Evolutionary conservation across 2,888 invertebrate species (phyloP).

Genomic region (Latrodectus hesperus): DNA sequence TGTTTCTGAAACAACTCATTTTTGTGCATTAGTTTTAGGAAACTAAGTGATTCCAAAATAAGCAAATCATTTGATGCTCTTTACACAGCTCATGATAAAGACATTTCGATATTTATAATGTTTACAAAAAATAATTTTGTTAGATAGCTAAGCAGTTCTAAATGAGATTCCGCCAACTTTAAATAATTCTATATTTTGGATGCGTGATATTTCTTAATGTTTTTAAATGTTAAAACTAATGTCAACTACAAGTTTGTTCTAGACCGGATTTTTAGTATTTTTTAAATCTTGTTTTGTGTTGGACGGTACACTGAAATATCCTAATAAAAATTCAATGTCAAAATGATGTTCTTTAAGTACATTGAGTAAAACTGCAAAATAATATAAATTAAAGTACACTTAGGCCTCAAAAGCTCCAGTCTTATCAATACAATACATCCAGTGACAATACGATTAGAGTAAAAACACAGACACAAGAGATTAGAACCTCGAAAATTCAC

Average conservation of each 20-base stretch:
- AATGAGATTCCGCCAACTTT: no score
- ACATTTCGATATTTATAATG: no score
- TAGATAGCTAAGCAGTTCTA: no score
- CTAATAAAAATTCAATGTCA: background rate
- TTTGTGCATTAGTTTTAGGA: no score
- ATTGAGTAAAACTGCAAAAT: slow-evolving; percentile 14
- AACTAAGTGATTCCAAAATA: no score
- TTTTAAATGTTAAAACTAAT: no score
- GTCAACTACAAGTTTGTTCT: background rate
- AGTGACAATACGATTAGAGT: slow-evolving; percentile 7
- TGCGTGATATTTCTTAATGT: background rate
- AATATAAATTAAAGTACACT: slow-evolving; percentile 43
- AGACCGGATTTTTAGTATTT: background rate
- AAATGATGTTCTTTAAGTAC: background rate
- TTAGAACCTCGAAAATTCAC: background rate
- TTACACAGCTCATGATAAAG: no score
- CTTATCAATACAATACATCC: slow-evolving; percentile 23
- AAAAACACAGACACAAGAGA: background rate
- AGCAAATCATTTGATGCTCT: no score
- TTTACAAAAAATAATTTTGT: no score
- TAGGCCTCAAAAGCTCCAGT: slow-evolving; percentile 46
- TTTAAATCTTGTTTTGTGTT: slow-evolving; percentile 1
- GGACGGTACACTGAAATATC: slow-evolving; percentile 44
- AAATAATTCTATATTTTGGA: background rate
- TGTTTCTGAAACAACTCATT: no score